phyloP scores from a whole-genome alignment of 2,113 vertebrate species.

The Thunnus maccoyii region DNA sequence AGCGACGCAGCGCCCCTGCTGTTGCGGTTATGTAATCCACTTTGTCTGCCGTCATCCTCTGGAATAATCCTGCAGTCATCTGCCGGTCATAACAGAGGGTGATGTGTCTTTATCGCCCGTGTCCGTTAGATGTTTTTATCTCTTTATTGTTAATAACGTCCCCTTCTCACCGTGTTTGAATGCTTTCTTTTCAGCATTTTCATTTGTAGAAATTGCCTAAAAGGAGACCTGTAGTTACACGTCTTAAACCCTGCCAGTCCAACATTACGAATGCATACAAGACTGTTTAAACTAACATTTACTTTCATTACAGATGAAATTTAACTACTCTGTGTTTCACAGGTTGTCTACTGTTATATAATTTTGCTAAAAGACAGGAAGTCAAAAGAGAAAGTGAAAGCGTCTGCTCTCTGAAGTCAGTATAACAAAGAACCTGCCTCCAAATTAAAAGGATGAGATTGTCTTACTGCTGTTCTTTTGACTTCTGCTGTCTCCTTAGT shows the following conservation, averaged over 20 bases:
- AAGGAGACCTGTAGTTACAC: too few relatives aligned
- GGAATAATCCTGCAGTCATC: conserved; percentile 12
- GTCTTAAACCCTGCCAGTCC: too few relatives aligned
- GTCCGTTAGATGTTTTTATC: neutral
- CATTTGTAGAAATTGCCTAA: neutral
- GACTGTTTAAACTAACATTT: too few relatives aligned
- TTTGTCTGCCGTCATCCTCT: conserved; percentile 19
- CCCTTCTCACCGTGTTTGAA: neutral
- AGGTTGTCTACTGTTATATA: too few relatives aligned
- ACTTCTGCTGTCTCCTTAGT: conserved; percentile 53
- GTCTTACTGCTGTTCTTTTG: conserved; percentile 17
- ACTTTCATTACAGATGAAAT: too few relatives aligned
- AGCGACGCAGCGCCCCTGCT: neutral
- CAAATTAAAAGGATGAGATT: neutral
- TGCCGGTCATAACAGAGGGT: neutral
- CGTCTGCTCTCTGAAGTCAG: neutral
- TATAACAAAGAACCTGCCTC: neutral
- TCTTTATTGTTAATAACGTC: neutral
- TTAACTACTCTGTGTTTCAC: too few relatives aligned
- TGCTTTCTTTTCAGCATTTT: neutral
- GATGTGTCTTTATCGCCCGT: neutral
- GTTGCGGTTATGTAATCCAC: conserved; percentile 41
- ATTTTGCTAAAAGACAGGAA: too few relatives aligned
- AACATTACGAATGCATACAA: too few relatives aligned
- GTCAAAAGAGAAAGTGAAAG: too few relatives aligned